Conservation (phyloP, 2,113 vertebrate genomes). For the Panthera tigris region DNA sequence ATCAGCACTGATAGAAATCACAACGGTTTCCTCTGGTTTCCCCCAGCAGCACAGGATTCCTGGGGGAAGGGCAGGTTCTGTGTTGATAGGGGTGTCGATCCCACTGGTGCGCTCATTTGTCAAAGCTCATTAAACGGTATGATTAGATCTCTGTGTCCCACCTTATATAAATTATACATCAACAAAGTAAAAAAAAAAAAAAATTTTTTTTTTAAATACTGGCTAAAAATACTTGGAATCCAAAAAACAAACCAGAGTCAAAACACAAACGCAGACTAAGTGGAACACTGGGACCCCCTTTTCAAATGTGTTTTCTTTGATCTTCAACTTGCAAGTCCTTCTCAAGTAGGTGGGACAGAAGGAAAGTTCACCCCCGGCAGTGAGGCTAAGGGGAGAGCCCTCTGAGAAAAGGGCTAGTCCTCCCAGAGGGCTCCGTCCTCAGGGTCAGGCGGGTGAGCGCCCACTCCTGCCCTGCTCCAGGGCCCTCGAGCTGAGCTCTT, state of each 20-base stretch:
- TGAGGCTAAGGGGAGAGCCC: neutral
- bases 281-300: neutral
- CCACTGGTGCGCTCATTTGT: neutral
- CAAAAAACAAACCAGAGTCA: neutral
- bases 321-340: neutral
- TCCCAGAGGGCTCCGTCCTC: neutral
- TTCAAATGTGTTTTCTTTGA: neutral
- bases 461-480: no score
- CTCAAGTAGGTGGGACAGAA: neutral
- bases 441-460: neutral
- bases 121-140: neutral
- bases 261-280: neutral
- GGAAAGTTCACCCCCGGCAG: neutral
- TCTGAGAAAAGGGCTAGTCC: neutral
- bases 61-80: neutral
- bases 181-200: neutral
- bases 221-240: neutral
- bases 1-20: neutral
- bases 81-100: neutral
- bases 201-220: neutral
- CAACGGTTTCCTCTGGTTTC: neutral
- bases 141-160: neutral
- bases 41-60: rapidly evolving
- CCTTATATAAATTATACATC: neutral
- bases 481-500: no score